Base-by-base conservation (phyloP, 1,140 invertebrate species). In the Drosophila punjabiensis region DNA sequence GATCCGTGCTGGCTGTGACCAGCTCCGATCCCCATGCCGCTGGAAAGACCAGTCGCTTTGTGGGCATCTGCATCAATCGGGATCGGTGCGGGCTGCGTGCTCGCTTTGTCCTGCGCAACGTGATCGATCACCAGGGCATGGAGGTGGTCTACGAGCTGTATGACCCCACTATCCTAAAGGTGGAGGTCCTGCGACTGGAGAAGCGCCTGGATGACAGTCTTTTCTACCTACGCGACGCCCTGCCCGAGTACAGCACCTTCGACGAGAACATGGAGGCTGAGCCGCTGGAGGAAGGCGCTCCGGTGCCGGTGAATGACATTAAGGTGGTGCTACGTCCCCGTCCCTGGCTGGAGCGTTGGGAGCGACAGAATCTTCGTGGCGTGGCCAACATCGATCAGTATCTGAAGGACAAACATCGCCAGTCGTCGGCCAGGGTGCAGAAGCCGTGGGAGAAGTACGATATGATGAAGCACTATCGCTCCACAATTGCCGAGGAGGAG, bases 21-120 rank as follows among this genome's bases (percentile, higher is more conserved):
- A 96, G 96, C 64, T 96, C 98, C 2, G 98, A 99, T 94, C 95
- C 94, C 45, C 97, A 99, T 95, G 95, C 98, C 39, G 95, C 96
- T 16, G 96, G 96, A 41, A 99, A 99, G 94, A 94, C 94, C 1
- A 98, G 96, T 89, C 95, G 95, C 91, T 99, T 99, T 95, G 96
- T 99, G 61, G 92, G 99, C 5, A 99, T 99, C 87, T 99, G 99
- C 90, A 99, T 99, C 84, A 94, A 97, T 66, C 94, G 98, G 81
- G 94, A 94, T 67, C 96, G 96, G 4, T 95, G 95, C 93, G 99
- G 98, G 1, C 94, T 99, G 2, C 94, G 96, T 76, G 95, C 98
- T 56, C 94, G 95, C 45, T 99, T 99, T 91, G 96, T 96, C 35
- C 93, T 99, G 5, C 95, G 99, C 89, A 99, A 99, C 95, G 95